Conservation (phyloP, 2,113 vertebrate species). For the Athene noctua region DNA sequence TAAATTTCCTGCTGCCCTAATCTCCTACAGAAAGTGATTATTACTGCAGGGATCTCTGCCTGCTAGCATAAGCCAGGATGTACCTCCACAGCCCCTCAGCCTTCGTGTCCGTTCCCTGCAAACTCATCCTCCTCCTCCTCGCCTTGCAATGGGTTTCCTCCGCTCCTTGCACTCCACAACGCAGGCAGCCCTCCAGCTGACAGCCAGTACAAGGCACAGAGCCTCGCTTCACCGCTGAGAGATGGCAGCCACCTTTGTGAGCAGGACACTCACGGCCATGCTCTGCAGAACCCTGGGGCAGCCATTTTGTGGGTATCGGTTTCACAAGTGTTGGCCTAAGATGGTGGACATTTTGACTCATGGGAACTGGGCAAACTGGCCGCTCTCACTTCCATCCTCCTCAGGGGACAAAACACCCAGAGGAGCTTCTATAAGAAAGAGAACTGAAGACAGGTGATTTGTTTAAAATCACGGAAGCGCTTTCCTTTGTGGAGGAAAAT, state of each 20-base stretch:
- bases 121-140: background rate
- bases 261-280: fast-evolving
- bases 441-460: background rate
- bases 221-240: fast-evolving
- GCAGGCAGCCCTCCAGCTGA: background rate
- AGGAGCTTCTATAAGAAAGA: background rate
- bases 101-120: fast-evolving
- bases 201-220: fast-evolving
- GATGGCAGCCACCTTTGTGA: fast-evolving
- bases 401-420: background rate
- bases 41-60: background rate
- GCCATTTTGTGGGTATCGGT: background rate
- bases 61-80: fast-evolving
- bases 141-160: fast-evolving
- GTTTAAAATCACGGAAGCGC: background rate
- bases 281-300: fast-evolving
- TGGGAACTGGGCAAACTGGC: background rate
- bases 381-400: background rate
- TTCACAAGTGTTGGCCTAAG: background rate
- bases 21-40: background rate
- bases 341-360: background rate
- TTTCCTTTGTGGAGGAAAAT: background rate
- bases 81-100: background rate
- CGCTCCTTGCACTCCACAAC: fast-evolving
- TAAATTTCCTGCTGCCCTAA: background rate